Percentiles rank a stretch among this genome's conserved stretches.
These are phyloP conservation scores for Globodera ellingtonae DNA, from an alignment of 1,140 invertebrate species.

Conservation along the genomic window DNA sequence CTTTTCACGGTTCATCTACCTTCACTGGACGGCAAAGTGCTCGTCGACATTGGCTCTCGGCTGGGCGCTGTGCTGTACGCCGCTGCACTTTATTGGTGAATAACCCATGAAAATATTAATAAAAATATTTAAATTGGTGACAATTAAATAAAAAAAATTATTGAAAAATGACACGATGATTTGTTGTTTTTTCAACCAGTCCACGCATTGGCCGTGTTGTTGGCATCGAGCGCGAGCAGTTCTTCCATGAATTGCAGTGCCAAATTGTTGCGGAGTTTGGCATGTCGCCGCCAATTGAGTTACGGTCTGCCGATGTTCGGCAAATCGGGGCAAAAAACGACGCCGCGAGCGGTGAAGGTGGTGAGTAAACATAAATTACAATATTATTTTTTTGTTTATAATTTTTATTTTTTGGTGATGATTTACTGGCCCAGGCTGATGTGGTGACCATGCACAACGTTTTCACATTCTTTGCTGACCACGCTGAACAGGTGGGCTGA, in stretches of 20 bases:
- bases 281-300: conserved; percentile 5
- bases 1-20: conserved; percentile 37
- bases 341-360: too few relatives aligned
- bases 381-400: background rate
- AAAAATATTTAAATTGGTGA: too few relatives aligned
- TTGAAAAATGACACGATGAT: background rate
- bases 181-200: conserved; percentile 20
- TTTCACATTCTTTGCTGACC: conserved; percentile 41
- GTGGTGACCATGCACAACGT: conserved; percentile 47
- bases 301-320: conserved; percentile 37
- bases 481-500: conserved; percentile 18
- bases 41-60: conserved; percentile 45
- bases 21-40: conserved; percentile 32
- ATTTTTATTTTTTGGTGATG: conserved; percentile 3
- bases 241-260: conserved; percentile 24
- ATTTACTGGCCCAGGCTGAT: conserved; percentile 35
- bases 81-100: conserved; percentile 37
- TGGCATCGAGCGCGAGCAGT: conserved; percentile 36
- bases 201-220: conserved; percentile 29
- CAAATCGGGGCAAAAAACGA: background rate
- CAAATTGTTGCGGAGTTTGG: conserved; percentile 32
- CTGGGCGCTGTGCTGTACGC: conserved; percentile 42
- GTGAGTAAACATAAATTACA: too few relatives aligned
- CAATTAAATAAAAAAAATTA: too few relatives aligned
- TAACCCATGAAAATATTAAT: background rate